Base-by-base conservation (phyloP, 2,888 invertebrate genomes). In the Ormia ochracea region DNA sequence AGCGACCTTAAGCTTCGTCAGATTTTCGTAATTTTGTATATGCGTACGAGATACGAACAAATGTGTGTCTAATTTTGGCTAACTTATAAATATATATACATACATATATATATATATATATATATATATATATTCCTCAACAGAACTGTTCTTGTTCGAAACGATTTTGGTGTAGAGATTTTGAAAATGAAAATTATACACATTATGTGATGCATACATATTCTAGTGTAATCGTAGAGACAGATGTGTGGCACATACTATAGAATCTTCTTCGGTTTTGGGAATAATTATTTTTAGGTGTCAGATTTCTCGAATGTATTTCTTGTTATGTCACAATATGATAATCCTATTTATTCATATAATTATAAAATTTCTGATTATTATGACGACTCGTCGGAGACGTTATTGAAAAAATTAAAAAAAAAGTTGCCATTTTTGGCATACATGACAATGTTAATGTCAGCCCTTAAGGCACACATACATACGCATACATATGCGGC, bases 1-100 rank as follows among this genome's bases (percentile, higher is more conserved):
- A 63, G 41, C 56, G 76, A 66, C 73, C 59, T 59, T 21, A 19
- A 31, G n/a, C 56, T 28, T 58, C 56, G 38, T 48, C 36, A 54
- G 26, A 21, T 36, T 48, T 50, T 75, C 63, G 63, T 45, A 65
- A 50, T 28, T 28, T n/a, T 63, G 4, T 50, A 52, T n/a, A 14
- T 73, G 50, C 78, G 58, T 66, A 52, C 23, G 41, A 61, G 2
- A 68, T 21, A 52, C 52, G 58, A 61, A 48, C 56, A 59, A 81
- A 82, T 82, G 84, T 83, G 84, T 85, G 85, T 86, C 88, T 89
- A 88, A 89, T 87, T 88, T 88, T 88, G 88, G 88, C 86, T 85
- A 87, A 84, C n/a, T n/a, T n/a, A n/a, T n/a, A n/a, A n/a, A n/a
- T n/a, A n/a, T n/a, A n/a, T n/a, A n/a, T n/a, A n/a, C n/a, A 19